A percentile compares a stretch with the other conserved stretches of the same genome.
These are phyloP conservation scores for Sclerodermus sp. DNA, from an alignment of 2,888 invertebrate species.

Conservation along the genomic window DNA sequence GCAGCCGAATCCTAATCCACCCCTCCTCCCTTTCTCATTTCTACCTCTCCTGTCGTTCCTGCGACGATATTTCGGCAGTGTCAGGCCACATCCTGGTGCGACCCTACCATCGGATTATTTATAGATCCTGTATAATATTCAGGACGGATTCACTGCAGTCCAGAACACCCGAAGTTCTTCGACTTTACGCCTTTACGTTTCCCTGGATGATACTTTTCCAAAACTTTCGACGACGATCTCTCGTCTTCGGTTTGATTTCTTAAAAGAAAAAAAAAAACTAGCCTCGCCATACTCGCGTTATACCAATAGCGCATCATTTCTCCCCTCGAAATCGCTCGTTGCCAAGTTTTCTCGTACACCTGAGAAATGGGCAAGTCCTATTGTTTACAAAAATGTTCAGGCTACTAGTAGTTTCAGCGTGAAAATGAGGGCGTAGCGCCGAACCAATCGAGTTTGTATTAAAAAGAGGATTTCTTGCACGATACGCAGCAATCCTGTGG, in stretches of 20 bases:
- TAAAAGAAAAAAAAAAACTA: too few relatives aligned
- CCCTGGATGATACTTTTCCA: neutral
- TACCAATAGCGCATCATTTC: too few relatives aligned
- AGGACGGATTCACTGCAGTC: conserved; percentile 9
- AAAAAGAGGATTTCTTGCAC: too few relatives aligned
- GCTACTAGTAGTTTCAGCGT: too few relatives aligned
- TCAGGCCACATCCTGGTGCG: conserved; percentile 3
- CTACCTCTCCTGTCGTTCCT: conserved; percentile 6
- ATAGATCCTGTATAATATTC: conserved; percentile 26
- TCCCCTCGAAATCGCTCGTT: too few relatives aligned
- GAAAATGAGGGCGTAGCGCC: too few relatives aligned
- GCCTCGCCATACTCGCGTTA: too few relatives aligned
- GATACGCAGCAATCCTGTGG: too few relatives aligned
- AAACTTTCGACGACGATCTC: neutral
- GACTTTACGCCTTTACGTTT: neutral
- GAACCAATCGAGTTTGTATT: too few relatives aligned
- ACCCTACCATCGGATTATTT: conserved; percentile 30
- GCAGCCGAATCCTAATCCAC: conserved; percentile 36
- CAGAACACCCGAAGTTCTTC: neutral
- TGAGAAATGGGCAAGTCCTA: too few relatives aligned
- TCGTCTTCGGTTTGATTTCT: neutral
- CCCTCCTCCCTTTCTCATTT: conserved; percentile 6
- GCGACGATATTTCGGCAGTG: conserved; percentile 28
- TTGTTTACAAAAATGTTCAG: too few relatives aligned
- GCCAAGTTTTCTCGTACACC: too few relatives aligned